These are phyloP conservation scores for Trissolcus brochymenae DNA, from an alignment of 2,888 invertebrate genomes.

Conservation along the genomic window DNA sequence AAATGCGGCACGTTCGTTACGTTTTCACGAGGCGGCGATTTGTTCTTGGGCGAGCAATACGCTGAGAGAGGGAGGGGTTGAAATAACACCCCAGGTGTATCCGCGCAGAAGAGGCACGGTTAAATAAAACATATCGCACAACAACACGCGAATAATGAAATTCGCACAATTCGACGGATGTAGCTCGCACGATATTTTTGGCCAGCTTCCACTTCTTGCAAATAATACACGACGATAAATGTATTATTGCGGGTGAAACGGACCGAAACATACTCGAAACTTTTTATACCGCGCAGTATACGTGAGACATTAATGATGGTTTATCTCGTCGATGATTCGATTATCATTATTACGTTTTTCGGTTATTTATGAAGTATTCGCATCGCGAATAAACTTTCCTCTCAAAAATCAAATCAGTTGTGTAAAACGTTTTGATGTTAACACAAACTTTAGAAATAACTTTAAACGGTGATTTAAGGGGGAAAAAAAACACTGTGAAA, in stretches of 20 bases:
- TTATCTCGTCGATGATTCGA: conserved; percentile 23
- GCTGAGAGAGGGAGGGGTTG: conserved; percentile 7
- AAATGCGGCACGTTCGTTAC: conserved; percentile 35
- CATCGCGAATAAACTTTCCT: too few species aligned
- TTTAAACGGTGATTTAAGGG: too few species aligned
- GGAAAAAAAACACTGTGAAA: too few species aligned
- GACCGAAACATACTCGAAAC: not conserved
- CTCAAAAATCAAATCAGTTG: too few species aligned
- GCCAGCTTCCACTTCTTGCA: conserved; percentile 34
- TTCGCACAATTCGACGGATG: conserved; percentile 36
- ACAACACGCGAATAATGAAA: conserved; percentile 44
- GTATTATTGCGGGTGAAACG: conserved; percentile 30
- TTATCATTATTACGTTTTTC: conserved; percentile 5
- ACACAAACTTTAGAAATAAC: too few species aligned
- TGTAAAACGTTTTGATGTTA: too few species aligned
- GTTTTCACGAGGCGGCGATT: conserved; percentile 45
- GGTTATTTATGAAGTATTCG: conserved; percentile 4
- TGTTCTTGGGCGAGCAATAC: conserved; percentile 22
- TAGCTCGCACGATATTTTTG: conserved; percentile 45
- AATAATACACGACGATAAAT: conserved; percentile 50
- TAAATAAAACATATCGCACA: conserved; percentile 46
- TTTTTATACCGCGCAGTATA: not conserved
- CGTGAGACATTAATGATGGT: conserved; percentile 28
- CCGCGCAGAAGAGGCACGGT: conserved; percentile 27
- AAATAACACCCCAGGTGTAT: conserved; percentile 34